phyloP scores from a whole-genome alignment of 2,888 invertebrate species.

The Gymnosoma rotundatum region DNA sequence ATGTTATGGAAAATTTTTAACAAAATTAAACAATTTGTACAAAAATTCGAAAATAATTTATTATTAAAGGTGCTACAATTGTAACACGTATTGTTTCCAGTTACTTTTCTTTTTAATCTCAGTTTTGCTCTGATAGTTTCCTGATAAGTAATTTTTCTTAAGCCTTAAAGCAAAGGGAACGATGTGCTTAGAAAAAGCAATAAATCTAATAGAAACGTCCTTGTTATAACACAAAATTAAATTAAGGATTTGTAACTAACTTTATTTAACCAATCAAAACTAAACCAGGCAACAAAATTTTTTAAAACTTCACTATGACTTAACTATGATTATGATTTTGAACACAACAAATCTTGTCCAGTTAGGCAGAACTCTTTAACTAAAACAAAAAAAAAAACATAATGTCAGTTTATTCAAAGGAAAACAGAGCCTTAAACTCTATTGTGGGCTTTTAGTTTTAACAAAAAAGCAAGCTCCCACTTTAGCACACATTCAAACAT shows the following conservation, averaged over 20 bases:
- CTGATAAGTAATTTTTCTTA: background rate
- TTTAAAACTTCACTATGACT: conserved; percentile 44
- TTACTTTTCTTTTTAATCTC: background rate
- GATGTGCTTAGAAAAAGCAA: background rate
- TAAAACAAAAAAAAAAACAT: background rate
- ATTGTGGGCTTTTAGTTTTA: conserved; percentile 19
- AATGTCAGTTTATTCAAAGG: conserved; percentile 8
- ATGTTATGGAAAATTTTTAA: no score
- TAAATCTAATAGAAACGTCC: conserved; percentile 45
- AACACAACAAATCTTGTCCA: conserved; percentile 57
- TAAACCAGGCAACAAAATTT: conserved; percentile 36
- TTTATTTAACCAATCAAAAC: conserved; percentile 56
- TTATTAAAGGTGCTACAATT: background rate
- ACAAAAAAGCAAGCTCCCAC: conserved; percentile 1
- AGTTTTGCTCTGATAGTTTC: conserved; percentile 27
- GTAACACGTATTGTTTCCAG: background rate
- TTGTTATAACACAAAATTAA: conserved; percentile 49
- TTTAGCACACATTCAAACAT: background rate
- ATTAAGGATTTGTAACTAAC: conserved; percentile 56
- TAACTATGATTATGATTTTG: conserved; percentile 64
- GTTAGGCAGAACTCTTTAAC: conserved; percentile 40
- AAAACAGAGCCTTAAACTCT: conserved; percentile 47
- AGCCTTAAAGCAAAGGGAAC: background rate
- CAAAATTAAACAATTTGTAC: no score
- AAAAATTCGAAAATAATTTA: background rate